These are phyloP conservation scores for Pocillopora damicornis DNA, from an alignment of 64 coral and sea anemone species.

Conservation along the genomic window DNA sequence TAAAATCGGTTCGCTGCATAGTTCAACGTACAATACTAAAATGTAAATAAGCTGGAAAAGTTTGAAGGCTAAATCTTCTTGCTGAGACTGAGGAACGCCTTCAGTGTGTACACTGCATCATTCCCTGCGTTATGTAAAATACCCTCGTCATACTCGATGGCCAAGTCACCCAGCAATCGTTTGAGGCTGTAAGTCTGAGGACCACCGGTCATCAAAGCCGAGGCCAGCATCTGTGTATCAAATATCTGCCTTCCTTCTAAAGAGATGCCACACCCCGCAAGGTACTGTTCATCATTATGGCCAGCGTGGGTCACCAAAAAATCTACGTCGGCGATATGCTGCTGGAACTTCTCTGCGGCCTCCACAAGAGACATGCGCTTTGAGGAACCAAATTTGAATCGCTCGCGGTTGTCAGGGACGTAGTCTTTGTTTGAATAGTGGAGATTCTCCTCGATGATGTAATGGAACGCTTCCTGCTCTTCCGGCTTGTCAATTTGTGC, in stretches of 20 bases:
- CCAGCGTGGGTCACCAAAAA: slow-evolving; percentile 46
- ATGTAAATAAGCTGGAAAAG: neutral
- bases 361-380: slow-evolving; percentile 34
- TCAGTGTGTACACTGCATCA: neutral
- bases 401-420: slow-evolving; percentile 51
- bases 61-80: neutral
- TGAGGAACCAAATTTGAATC: slow-evolving; percentile 53
- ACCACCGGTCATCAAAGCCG: slow-evolving; percentile 39
- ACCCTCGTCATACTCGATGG: slow-evolving; percentile 31
- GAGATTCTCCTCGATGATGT: slow-evolving; percentile 18
- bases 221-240: slow-evolving; percentile 45
- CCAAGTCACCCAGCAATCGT: slow-evolving; percentile 28
- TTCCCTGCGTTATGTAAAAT: slow-evolving; percentile 47
- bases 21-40: too few relatives aligned
- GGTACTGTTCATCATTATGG: neutral
- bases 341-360: slow-evolving; percentile 21
- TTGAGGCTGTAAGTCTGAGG: slow-evolving; percentile 40
- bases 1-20: too few relatives aligned
- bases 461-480: neutral
- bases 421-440: slow-evolving; percentile 19
- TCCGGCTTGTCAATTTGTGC: neutral
- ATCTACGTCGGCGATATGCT: slow-evolving; percentile 11
- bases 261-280: slow-evolving; percentile 13
- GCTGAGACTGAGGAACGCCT: neutral
- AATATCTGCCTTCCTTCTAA: slow-evolving; percentile 20